phyloP scores from a whole-genome alignment of 2,888 invertebrate genomes.

The Eupelmus urozonus region DNA sequence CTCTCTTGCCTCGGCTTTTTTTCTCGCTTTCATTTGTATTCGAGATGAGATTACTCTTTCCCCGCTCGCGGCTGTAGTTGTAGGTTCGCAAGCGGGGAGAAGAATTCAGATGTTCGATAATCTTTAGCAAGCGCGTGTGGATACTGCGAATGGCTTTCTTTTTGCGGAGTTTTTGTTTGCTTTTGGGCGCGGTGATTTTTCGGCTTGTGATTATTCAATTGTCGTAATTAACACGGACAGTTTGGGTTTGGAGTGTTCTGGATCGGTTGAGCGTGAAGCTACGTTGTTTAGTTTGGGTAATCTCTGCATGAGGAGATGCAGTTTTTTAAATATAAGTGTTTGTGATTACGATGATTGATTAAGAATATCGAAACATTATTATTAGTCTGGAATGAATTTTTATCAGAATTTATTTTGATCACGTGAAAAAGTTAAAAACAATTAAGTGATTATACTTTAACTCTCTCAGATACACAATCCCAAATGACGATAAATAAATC shows the following conservation, averaged over 20 bases:
- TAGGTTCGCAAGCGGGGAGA: too few relatives aligned
- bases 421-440: too few relatives aligned
- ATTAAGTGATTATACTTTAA: too few relatives aligned
- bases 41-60: slow-evolving; percentile 15
- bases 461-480: too few relatives aligned
- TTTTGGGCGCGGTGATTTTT: neutral
- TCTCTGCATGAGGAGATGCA: too few relatives aligned
- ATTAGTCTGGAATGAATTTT: too few relatives aligned
- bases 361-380: too few relatives aligned
- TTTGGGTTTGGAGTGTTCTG: neutral
- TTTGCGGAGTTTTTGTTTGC: neutral
- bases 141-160: neutral
- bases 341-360: too few relatives aligned
- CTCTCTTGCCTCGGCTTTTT: neutral
- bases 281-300: neutral
- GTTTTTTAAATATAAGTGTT: too few relatives aligned
- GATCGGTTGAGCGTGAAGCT: neutral
- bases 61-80: too few relatives aligned
- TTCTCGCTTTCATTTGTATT: slow-evolving; percentile 24
- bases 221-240: neutral
- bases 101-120: slow-evolving; percentile 6
- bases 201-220: neutral
- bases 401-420: too few relatives aligned
- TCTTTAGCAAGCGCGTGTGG: neutral
- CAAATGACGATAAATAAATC: too few relatives aligned